A percentile compares a stretch with the other conserved stretches of the same genome.
These are phyloP conservation scores for Limenitis camilla DNA, from an alignment of 2,888 invertebrate species.

Conservation along the genomic window DNA sequence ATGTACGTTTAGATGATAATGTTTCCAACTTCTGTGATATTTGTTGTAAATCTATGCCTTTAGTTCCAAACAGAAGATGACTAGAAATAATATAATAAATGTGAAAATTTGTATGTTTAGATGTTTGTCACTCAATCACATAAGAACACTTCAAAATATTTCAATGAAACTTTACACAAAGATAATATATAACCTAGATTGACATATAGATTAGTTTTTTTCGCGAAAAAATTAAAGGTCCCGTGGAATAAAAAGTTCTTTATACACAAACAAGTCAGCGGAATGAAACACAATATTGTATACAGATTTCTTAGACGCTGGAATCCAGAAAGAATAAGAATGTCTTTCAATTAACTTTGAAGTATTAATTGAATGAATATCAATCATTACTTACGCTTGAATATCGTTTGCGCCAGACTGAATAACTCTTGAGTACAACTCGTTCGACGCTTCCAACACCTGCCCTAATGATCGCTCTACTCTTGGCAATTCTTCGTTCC, in stretches of 20 bases:
- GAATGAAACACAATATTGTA: too few relatives aligned
- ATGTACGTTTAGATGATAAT: conserved; percentile 88
- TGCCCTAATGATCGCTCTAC: conserved; percentile 93
- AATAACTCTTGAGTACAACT: conserved; percentile 89
- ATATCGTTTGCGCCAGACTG: conserved; percentile 91
- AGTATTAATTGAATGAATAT: neutral
- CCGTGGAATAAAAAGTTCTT: conserved; percentile 52
- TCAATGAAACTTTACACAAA: neutral
- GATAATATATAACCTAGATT: too few relatives aligned
- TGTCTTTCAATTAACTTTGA: too few relatives aligned
- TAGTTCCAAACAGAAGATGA: conserved; percentile 90
- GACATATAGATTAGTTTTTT: too few relatives aligned
- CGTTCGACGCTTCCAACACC: conserved; percentile 92
- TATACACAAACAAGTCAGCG: too few relatives aligned
- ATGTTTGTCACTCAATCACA: too few relatives aligned
- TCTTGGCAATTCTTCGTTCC: conserved; percentile 86
- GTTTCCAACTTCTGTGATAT: conserved; percentile 93
- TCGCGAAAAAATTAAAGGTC: too few relatives aligned
- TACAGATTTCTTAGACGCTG: too few relatives aligned
- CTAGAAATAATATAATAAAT: conserved; percentile 64
- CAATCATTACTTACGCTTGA: conserved; percentile 83
- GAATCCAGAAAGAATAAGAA: too few relatives aligned
- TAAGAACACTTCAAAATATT: neutral
- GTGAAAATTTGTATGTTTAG: neutral
- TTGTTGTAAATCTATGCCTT: conserved; percentile 95